Conservation (phyloP, 1,140 invertebrate species). For the Meloidogyne exigua region DNA sequence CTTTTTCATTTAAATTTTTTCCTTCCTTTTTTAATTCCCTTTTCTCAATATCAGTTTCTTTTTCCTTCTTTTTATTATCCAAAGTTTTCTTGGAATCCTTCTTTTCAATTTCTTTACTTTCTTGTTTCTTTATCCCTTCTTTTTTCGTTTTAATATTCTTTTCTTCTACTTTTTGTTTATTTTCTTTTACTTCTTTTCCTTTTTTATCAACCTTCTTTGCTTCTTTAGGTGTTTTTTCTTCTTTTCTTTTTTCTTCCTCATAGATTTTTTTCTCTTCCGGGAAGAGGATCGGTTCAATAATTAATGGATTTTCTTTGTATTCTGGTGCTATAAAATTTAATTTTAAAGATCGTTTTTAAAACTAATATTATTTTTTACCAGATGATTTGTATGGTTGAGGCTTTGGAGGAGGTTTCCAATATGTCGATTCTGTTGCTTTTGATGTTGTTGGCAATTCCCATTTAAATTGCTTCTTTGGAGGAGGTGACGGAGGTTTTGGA, state of each 20-base stretch:
- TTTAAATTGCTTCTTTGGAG: constrained; percentile 27
- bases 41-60: background rate
- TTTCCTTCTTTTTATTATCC: constrained; percentile 10
- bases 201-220: constrained; percentile 2
- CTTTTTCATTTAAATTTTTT: constrained; percentile 6
- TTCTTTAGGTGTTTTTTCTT: constrained; percentile 14
- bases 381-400: constrained; percentile 29
- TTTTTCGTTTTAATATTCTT: constrained; percentile 24
- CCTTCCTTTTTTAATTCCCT: constrained; percentile 14
- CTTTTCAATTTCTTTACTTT: constrained; percentile 16
- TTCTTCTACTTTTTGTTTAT: background rate
- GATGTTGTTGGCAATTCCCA: constrained; percentile 27
- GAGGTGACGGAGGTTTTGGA: constrained; percentile 20
- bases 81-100: constrained; percentile 6
- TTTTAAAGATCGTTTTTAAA: too few relatives aligned
- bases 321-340: constrained; percentile 24
- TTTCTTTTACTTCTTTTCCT: constrained; percentile 11
- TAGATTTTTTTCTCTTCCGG: constrained; percentile 21
- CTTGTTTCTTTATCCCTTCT: background rate
- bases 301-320: constrained; percentile 24
- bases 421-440: constrained; percentile 20
- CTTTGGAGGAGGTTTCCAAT: constrained; percentile 23
- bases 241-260: constrained; percentile 30
- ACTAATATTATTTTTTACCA: constrained; percentile 8
- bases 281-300: constrained; percentile 23